Evolutionary conservation across 2,113 vertebrate species (phyloP), one percentile per base, ranked within the genome.

Genomic region (Paradisaea rubra): DNA sequence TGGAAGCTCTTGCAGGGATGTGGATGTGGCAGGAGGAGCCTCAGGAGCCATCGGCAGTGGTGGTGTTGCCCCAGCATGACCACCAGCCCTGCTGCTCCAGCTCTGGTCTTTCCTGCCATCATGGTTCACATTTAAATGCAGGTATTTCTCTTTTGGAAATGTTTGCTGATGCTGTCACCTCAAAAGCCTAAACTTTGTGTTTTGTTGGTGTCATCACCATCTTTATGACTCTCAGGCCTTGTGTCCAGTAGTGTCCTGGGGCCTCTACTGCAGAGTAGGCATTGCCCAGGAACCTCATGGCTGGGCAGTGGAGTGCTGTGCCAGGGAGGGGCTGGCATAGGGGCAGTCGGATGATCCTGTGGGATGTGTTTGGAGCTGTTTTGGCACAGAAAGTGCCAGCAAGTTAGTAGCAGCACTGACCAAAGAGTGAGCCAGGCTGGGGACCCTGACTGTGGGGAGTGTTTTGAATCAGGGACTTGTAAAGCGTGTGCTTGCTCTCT

Each of bases 331-430:
- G 35, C 33, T 10, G 25, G 27, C 8, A 53, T 1, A 1, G 15
- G 6, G 52, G n/a, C 2, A 1, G 30, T 39, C 10, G 5, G 66
- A 15, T 50, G 52, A 11, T 9, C 11, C 6, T 1, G 24, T 14
- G 42, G 50, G 33, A 8, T n/a, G 45, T 54, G 63, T 27, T 49
- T 30, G 78, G 19, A 15, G 15, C 31, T 52, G 28, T 10, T 53
- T 39, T 33, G 31, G n/a, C 13, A 23, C 22, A 39, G 77, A 31
- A 61, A 52, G 22, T 41, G 44, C 11, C 6, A 9, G 45, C 12
- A 25, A 31, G 28, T 68, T 28, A 13, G 37, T 6, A 56, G 14
- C 27, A 30, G 15, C 27, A 31, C 61, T 56, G 83, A 18, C 45
- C 66, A 49, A 21, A 35, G 42, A 25, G 60, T 6, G n/a, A 64